Evolutionary conservation across 2,888 invertebrate genomes (phyloP), one percentile per base, ranked within the genome.

Genomic region (Troilus luridus): DNA sequence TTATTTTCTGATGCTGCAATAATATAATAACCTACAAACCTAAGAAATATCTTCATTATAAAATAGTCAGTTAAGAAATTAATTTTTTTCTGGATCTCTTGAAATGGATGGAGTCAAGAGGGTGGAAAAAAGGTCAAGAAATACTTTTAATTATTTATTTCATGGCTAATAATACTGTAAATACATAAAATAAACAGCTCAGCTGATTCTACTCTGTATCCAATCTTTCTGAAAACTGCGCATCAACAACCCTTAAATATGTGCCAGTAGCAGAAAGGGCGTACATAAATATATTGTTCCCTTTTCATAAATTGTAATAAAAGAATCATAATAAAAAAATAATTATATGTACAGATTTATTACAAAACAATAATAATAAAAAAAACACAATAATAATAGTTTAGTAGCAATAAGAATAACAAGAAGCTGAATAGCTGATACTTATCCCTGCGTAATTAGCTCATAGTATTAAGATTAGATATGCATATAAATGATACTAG

Each of bases 111-210:
- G 41, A 41, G 41, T 41, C 41, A 41, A 41, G 41, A 41, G 41
- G 41, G 41, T 21, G n/a, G n/a, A 72, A 67, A 89, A 67, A 72
- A 67, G 81, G 3, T 81, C 67, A 24, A 41, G 19, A 14, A 90
- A 24, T 81, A 58, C 41, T 85, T 90, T 56, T 90, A 81, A 90
- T 90, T 7, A 67, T 90, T 90, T 90, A 90, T 90, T 90, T 85
- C 60, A 88, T 81, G 62, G 41, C 77, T 91, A 88, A 88, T 91
- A 91, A 91, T 91, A 91, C 91, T 91, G 91, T 72, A 59, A 41
- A 88, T 91, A 91, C 88, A 91, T 91, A 91, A 91, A 91, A 91
- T 91, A 91, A 88, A 91, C 88, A 91, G 88, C 91, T 88, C 91
- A 91, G 91, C 91, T 88, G 60, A 72, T 58, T 67, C 90, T 90